These are phyloP conservation scores for Drosophila biarmipes DNA, from an alignment of 1,140 invertebrate genomes.

Conservation along the genomic window DNA sequence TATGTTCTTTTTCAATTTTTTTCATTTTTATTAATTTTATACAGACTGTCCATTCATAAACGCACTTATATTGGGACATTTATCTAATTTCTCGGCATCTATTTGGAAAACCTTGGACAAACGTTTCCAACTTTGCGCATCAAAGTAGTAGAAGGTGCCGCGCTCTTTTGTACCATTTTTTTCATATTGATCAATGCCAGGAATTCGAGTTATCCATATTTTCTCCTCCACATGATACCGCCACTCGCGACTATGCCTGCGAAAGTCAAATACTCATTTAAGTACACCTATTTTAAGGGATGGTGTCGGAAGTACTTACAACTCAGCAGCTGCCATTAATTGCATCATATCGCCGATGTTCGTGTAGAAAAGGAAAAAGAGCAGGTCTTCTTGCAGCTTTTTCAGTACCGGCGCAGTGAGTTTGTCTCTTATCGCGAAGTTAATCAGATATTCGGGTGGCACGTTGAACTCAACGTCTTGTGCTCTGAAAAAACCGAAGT, in stretches of 20 bases:
- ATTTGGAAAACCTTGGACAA: slow-evolving; percentile 98
- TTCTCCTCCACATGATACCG: slow-evolving; percentile 99
- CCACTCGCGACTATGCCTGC: slow-evolving; percentile 98
- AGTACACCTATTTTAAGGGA: neutral
- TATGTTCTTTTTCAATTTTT: slow-evolving; percentile 79
- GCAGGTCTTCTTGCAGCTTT: slow-evolving; percentile 98
- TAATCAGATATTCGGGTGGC: slow-evolving; percentile 99
- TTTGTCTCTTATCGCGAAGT: slow-evolving; percentile 95
- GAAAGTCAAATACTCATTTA: too few species aligned
- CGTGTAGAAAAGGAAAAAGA: slow-evolving; percentile 99
- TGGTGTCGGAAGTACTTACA: slow-evolving; percentile 89
- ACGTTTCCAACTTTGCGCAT: slow-evolving; percentile 98
- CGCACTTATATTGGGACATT: slow-evolving; percentile 85
- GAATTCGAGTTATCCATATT: slow-evolving; percentile 99
- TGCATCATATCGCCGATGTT: slow-evolving; percentile 99
- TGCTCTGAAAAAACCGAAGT: slow-evolving; percentile 87
- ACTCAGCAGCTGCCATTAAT: slow-evolving; percentile 96
- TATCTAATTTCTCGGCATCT: slow-evolving; percentile 98
- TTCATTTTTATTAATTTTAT: slow-evolving; percentile 84
- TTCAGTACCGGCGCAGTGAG: slow-evolving; percentile 97
- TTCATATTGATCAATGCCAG: slow-evolving; percentile 93
- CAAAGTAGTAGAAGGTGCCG: slow-evolving; percentile 99
- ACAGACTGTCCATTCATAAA: slow-evolving; percentile 85
- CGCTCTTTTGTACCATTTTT: slow-evolving; percentile 98
- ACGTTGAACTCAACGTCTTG: slow-evolving; percentile 99